Conservation (phyloP, 1,140 invertebrate genomes). For the Drosophila subpulchrella region DNA sequence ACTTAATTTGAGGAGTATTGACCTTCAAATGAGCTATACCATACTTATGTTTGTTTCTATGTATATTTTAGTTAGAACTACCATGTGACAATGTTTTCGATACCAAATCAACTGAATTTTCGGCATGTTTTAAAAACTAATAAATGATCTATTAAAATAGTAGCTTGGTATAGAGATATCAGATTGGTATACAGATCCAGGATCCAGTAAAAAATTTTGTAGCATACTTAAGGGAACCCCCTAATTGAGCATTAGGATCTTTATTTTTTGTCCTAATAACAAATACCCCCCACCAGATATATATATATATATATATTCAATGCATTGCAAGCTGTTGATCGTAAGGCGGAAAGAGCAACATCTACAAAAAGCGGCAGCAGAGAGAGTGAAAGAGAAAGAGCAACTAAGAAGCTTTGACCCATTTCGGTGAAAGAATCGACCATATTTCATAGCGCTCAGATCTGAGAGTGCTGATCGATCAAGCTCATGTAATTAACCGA, state of each 20-base stretch:
- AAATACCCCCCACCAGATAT: background rate
- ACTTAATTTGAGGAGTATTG: too few relatives aligned
- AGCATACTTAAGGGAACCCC: background rate
- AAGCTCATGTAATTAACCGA: slow-evolving; percentile 28
- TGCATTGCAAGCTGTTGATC: slow-evolving; percentile 2
- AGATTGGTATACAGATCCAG: background rate
- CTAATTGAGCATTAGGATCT: background rate
- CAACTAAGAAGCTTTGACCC: slow-evolving; percentile 12
- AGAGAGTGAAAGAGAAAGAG: background rate
- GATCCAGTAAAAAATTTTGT: background rate
- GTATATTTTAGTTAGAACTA: too few relatives aligned
- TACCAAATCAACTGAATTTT: too few relatives aligned
- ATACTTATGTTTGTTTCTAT: too few relatives aligned
- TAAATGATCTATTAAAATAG: too few relatives aligned
- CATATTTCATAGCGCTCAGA: slow-evolving; percentile 2
- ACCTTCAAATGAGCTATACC: too few relatives aligned
- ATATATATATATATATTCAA: background rate
- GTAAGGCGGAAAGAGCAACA: background rate
- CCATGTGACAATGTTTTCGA: too few relatives aligned
- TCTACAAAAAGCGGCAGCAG: background rate
- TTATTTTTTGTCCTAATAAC: background rate
- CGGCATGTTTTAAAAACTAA: too few relatives aligned
- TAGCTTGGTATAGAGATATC: too few relatives aligned
- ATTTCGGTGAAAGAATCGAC: slow-evolving; percentile 12
- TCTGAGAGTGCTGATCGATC: slow-evolving; percentile 16